phyloP scores from a whole-genome alignment of 2,888 invertebrate species.

The Noctuana brunneofusca region DNA sequence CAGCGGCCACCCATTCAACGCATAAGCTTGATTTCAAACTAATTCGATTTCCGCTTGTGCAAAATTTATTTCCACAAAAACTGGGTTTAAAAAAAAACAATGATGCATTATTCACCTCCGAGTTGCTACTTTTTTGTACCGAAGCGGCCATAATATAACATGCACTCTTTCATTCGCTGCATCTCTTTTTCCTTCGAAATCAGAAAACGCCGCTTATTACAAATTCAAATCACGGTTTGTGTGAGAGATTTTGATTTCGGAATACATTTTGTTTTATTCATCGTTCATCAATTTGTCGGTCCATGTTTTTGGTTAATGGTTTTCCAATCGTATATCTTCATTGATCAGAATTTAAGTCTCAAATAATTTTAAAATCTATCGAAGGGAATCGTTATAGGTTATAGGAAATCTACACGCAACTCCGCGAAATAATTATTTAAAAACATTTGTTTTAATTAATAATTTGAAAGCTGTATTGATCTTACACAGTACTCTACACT shows the following conservation, averaged over 20 bases:
- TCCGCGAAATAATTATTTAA: too few species aligned
- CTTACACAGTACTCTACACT: too few species aligned
- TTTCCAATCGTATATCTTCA: not conserved
- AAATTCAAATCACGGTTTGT: conserved; percentile 35
- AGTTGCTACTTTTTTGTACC: conserved; percentile 3
- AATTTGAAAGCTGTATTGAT: too few species aligned
- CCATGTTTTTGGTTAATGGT: conserved; percentile 1
- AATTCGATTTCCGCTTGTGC: conserved; percentile 43
- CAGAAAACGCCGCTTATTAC: conserved; percentile 1
- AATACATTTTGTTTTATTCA: conserved; percentile 37
- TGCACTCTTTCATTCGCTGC: not conserved
- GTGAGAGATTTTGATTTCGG: conserved; percentile 42
- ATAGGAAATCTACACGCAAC: too few species aligned
- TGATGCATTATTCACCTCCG: conserved; percentile 37
- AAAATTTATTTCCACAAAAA: conserved; percentile 42
- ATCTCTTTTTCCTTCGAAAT: not conserved
- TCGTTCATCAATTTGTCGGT: conserved; percentile 26
- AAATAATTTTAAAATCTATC: not conserved
- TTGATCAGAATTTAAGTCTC: conserved; percentile 1
- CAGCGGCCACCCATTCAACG: conserved; percentile 40
- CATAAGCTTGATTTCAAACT: conserved; percentile 46
- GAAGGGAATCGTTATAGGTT: not conserved
- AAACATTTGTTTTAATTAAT: too few species aligned
- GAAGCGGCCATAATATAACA: not conserved
- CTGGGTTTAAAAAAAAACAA: conserved; percentile 31